These are phyloP conservation scores for Centropristis striata DNA, from an alignment of 2,113 vertebrate genomes.

Conservation along the genomic window DNA sequence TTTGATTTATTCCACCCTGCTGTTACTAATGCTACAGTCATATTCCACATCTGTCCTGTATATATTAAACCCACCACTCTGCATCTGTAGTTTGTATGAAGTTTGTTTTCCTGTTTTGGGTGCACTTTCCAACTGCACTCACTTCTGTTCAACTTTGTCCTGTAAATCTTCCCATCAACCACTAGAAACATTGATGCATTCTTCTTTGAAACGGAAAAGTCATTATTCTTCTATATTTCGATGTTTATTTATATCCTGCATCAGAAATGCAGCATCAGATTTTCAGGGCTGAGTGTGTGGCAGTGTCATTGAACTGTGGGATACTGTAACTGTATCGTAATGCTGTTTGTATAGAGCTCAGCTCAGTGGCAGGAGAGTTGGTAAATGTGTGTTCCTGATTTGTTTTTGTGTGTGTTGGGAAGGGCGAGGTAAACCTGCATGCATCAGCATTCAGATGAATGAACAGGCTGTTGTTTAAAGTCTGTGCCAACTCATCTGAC, in stretches of 20 bases:
- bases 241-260: not conserved
- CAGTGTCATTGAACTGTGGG: not conserved
- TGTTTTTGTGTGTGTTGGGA: conserved; percentile 32
- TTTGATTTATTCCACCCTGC: not conserved
- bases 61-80: not conserved
- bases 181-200: not conserved
- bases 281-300: not conserved
- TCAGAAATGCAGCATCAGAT: not conserved
- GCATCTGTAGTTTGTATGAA: not conserved
- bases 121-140: not conserved
- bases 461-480: conserved; percentile 6
- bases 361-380: not conserved
- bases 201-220: not conserved
- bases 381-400: not conserved
- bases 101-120: not conserved
- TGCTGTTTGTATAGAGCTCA: not conserved
- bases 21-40: too few species aligned
- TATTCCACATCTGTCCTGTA: not conserved
- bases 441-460: conserved; percentile 48
- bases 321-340: not conserved
- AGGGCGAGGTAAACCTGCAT: not conserved
- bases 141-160: not conserved
- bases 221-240: not conserved
- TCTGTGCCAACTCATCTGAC: not conserved
- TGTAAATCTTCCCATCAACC: too few species aligned